Conservation (phyloP, 2,797 vertebrate genomes). For the Acanthis flammea region DNA sequence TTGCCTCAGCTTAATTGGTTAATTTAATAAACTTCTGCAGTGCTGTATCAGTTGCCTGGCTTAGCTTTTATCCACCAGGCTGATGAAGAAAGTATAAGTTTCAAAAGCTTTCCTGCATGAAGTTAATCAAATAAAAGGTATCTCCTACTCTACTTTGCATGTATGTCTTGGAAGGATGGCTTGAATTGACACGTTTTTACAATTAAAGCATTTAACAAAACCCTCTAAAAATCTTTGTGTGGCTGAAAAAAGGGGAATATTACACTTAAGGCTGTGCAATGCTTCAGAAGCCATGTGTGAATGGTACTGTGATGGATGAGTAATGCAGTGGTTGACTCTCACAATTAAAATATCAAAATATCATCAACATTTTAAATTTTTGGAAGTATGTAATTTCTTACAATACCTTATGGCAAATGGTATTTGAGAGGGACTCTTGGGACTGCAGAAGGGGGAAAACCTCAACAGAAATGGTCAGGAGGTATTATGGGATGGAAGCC, state of each 20-base stretch:
- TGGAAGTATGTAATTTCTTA: neutral
- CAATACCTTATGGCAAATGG: neutral
- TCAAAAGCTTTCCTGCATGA: slow-evolving; percentile 63
- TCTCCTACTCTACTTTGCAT: slow-evolving; percentile 12
- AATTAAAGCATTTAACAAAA: slow-evolving; percentile 19
- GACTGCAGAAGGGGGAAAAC: neutral
- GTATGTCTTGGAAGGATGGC: slow-evolving; percentile 41
- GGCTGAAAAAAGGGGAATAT: neutral
- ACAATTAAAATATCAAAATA: neutral
- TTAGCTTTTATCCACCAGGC: slow-evolving; percentile 25
- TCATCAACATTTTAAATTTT: too few species aligned
- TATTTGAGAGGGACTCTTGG: neutral
- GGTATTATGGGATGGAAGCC: neutral
- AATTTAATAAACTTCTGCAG: slow-evolving; percentile 64
- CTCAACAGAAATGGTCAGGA: neutral
- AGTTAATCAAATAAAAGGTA: slow-evolving; percentile 49
- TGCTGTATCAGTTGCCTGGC: slow-evolving; percentile 53
- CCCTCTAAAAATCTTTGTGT: neutral
- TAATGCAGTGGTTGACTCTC: neutral
- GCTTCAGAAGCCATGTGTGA: neutral
- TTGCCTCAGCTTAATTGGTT: slow-evolving; percentile 54
- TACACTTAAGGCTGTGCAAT: neutral
- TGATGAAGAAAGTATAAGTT: slow-evolving; percentile 49
- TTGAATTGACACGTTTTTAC: slow-evolving; percentile 10
- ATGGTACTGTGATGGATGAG: neutral